These are phyloP conservation scores for Anabacerthia variegaticeps DNA, from an alignment of 2,797 vertebrate species.

Conservation along the genomic window DNA sequence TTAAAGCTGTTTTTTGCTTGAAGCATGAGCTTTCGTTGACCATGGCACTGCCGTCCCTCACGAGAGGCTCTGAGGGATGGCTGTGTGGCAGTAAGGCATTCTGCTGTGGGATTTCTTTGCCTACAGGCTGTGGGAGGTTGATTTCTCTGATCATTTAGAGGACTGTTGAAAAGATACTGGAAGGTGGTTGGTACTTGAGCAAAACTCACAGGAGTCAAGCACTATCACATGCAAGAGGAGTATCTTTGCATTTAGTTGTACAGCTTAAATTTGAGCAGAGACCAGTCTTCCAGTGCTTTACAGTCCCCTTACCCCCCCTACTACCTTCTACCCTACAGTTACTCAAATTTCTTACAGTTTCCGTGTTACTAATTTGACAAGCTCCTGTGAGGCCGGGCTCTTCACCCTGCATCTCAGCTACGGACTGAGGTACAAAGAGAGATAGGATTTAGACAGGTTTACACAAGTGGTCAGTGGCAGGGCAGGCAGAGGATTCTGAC, in stretches of 20 bases:
- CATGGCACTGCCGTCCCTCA: not conserved
- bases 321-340: not conserved
- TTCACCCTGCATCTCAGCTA: not conserved
- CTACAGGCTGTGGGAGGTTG: not conserved
- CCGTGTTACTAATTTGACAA: not conserved
- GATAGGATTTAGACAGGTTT: not conserved
- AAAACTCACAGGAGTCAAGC: not conserved
- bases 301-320: not conserved
- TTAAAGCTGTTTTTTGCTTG: not conserved
- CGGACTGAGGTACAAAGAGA: not conserved
- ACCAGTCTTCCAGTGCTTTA: not conserved
- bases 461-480: not conserved
- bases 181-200: not conserved
- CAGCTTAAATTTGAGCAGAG: not conserved
- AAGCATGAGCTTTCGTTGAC: not conserved
- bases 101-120: not conserved
- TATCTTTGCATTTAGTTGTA: not conserved
- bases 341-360: not conserved
- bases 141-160: not conserved
- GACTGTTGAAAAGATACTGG: not conserved
- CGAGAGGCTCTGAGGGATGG: fast-evolving
- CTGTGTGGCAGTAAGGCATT: not conserved
- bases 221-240: not conserved
- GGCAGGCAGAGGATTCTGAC: not conserved
- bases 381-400: not conserved